Evolutionary conservation across 2,113 vertebrate genomes (phyloP).

Genomic region (Pampusana beccarii): DNA sequence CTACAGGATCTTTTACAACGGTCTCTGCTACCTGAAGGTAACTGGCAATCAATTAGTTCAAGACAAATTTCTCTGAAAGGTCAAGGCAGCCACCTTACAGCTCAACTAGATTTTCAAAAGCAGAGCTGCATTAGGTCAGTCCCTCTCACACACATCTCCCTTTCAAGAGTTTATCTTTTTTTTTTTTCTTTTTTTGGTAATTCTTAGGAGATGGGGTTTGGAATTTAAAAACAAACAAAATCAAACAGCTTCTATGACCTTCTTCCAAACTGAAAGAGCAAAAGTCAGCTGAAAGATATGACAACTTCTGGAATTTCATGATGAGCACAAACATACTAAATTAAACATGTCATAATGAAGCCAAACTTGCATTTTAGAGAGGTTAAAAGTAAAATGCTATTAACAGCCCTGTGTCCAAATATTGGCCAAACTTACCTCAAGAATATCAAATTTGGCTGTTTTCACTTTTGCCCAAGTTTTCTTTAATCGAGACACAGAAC

Average conservation of each 20-base stretch:
- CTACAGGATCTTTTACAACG: neutral
- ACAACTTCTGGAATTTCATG: neutral
- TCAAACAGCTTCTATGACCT: neutral
- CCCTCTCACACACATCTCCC: neutral
- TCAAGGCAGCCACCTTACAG: neutral
- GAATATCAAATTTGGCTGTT: constrained; percentile 92
- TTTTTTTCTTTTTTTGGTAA: neutral
- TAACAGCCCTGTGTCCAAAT: neutral
- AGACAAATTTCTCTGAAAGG: neutral
- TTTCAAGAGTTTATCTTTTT: neutral
- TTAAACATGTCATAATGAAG: neutral
- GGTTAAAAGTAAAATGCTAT: neutral
- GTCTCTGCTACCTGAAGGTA: neutral
- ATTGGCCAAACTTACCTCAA: constrained; percentile 80
- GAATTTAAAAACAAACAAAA: neutral
- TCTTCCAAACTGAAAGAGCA: neutral
- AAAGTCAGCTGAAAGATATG: neutral
- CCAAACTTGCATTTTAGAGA: neutral
- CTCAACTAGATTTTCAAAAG: neutral
- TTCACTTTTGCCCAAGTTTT: constrained; percentile 97
- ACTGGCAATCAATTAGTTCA: neutral
- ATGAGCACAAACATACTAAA: neutral
- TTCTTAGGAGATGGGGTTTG: neutral
- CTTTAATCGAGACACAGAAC: constrained; percentile 91
- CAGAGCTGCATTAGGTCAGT: neutral